phyloP scores from a whole-genome alignment of 1,140 invertebrate genomes.

The Atta texana region DNA sequence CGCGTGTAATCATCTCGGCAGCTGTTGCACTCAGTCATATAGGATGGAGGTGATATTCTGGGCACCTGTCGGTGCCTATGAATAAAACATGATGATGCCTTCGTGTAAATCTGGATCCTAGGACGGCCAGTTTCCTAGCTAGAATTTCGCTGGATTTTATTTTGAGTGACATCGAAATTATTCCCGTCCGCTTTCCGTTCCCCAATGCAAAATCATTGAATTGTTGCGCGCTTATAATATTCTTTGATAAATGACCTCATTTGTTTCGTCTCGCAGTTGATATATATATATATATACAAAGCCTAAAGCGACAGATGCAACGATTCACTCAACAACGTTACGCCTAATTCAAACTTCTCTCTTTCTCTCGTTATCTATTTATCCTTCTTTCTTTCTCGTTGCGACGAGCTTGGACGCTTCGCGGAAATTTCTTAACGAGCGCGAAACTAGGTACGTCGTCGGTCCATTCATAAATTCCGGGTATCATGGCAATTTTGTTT shows the following conservation, averaged over 20 bases:
- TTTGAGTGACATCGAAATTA: slow-evolving; percentile 12
- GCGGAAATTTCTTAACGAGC: slow-evolving; percentile 60
- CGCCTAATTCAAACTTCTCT: slow-evolving; percentile 17
- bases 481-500: slow-evolving; percentile 61
- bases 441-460: slow-evolving; percentile 52
- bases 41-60: neutral
- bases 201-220: neutral
- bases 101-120: slow-evolving; percentile 6
- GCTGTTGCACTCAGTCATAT: slow-evolving; percentile 36
- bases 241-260: neutral
- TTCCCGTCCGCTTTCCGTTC: neutral
- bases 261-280: slow-evolving; percentile 1
- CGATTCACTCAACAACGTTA: slow-evolving; percentile 3
- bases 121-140: neutral
- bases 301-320: neutral
- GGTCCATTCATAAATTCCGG: slow-evolving; percentile 61
- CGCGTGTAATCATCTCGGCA: neutral
- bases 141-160: slow-evolving; percentile 28
- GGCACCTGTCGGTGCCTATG: slow-evolving; percentile 21
- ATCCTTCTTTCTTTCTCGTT: neutral
- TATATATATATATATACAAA: neutral
- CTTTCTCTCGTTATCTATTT: neutral
- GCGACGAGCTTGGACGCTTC: slow-evolving; percentile 28
- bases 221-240: slow-evolving; percentile 21
- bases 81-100: slow-evolving; percentile 28